Evolutionary conservation across 2,888 invertebrate genomes (phyloP).

Genomic region (Perizoma flavofasciatum): DNA sequence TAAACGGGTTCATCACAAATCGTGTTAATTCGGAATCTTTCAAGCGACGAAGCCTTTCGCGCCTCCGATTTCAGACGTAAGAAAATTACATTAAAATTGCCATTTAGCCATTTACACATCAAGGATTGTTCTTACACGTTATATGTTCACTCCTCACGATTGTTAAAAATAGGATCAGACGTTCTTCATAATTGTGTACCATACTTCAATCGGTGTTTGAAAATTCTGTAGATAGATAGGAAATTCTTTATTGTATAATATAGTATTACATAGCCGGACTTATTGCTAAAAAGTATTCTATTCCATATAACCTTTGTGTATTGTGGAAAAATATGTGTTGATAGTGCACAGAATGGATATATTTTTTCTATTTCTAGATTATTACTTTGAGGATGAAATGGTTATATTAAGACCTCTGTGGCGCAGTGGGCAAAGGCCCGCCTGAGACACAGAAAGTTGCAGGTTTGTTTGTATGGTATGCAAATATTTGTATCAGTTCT

Average conservation of each 20-base stretch:
- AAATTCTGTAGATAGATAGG: too few species aligned
- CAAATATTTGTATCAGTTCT: too few species aligned
- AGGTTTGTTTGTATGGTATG: too few species aligned
- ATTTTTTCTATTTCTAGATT: background rate
- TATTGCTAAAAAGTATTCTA: too few species aligned
- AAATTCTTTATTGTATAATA: too few species aligned
- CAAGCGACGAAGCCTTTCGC: constrained; percentile 22
- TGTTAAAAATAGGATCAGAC: constrained; percentile 3
- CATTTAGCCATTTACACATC: constrained; percentile 32
- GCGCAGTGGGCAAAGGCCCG: too few species aligned
- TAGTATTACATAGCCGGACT: too few species aligned
- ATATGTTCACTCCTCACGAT: constrained; percentile 7
- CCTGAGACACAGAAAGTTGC: too few species aligned
- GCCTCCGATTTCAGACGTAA: constrained; percentile 33
- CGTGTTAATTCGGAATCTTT: constrained; percentile 36
- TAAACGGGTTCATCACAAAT: constrained; percentile 37
- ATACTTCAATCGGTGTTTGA: background rate
- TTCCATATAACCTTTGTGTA: too few species aligned
- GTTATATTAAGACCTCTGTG: too few species aligned
- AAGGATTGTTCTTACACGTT: constrained; percentile 12
- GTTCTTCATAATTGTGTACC: background rate
- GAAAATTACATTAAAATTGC: constrained; percentile 36
- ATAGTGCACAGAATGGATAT: too few species aligned
- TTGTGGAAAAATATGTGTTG: too few species aligned
- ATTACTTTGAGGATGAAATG: background rate